Percentiles rank a stretch among this genome's conserved stretches.
phyloP scores from a whole-genome alignment of 1,140 invertebrate genomes.

The Nixonia krombeini region DNA sequence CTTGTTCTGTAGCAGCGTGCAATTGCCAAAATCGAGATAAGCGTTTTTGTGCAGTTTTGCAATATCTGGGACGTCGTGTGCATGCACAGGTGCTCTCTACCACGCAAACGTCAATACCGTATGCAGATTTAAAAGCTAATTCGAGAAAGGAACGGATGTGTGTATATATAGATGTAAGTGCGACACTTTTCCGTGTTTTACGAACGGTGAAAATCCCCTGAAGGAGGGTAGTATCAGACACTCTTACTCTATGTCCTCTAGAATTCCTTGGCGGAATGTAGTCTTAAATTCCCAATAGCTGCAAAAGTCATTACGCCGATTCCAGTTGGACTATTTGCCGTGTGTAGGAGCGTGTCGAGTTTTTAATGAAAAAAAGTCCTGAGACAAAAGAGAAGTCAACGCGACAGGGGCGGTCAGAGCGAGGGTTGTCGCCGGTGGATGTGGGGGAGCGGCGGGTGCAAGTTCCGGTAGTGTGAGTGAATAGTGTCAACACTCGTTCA shows the following conservation, averaged over 20 bases:
- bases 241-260: too few species aligned
- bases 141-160: too few species aligned
- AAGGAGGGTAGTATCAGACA: too few species aligned
- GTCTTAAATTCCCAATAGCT: background rate
- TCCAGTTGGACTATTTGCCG: background rate
- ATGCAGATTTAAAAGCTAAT: too few species aligned
- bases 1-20: too few species aligned
- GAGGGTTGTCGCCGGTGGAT: slow-evolving; percentile 31
- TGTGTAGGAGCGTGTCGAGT: background rate
- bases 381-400: slow-evolving; percentile 21
- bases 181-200: background rate
- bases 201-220: background rate
- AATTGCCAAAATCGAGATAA: too few species aligned
- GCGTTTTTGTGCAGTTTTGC: too few species aligned
- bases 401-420: slow-evolving; percentile 13
- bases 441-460: slow-evolving; percentile 40
- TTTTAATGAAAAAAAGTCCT: slow-evolving; percentile 10
- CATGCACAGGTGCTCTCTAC: too few species aligned
- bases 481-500: slow-evolving; percentile 68
- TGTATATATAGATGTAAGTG: too few species aligned
- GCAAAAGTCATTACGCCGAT: background rate
- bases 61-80: too few species aligned
- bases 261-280: too few species aligned
- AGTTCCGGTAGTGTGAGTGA: slow-evolving; percentile 56
- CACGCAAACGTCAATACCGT: too few species aligned